Percentiles rank a stretch among this genome's conserved stretches.
Conservation (phyloP, 2,888 invertebrate genomes). For the Noctua comes region DNA sequence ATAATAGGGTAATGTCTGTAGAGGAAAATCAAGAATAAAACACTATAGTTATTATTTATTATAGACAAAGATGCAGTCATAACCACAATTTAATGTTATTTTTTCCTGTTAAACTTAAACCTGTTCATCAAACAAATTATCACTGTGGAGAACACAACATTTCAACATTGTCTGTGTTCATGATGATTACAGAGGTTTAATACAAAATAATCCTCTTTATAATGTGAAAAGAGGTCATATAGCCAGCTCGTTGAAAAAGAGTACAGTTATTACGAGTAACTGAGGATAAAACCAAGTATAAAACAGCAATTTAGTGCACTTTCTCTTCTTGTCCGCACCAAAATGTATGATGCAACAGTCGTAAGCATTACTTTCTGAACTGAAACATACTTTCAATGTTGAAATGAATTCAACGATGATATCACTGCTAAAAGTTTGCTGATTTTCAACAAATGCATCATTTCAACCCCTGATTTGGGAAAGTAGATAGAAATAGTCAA, state of each 20-base stretch:
- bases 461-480: neutral
- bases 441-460: neutral
- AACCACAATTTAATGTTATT: conserved; percentile 2
- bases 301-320: neutral
- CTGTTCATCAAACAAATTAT: neutral
- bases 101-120: conserved; percentile 49
- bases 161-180: neutral
- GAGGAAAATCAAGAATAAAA: conserved; percentile 40
- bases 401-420: neutral
- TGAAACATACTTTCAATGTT: neutral
- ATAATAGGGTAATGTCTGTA: neutral
- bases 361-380: neutral
- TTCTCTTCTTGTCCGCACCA: conserved; percentile 20
- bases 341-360: conserved; percentile 19
- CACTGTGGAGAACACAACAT: neutral
- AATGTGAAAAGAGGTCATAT: neutral
- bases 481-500: neutral
- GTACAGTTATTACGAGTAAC: neutral
- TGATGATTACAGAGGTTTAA: neutral
- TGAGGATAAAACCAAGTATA: neutral
- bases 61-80: conserved; percentile 6
- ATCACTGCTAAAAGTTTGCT: neutral
- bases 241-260: neutral
- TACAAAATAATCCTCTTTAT: neutral
- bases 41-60: conserved; percentile 4